Percentiles rank a stretch among this genome's conserved stretches.
Conservation (phyloP, 2,113 vertebrate genomes). For the Urocynchramus pylzowi region DNA sequence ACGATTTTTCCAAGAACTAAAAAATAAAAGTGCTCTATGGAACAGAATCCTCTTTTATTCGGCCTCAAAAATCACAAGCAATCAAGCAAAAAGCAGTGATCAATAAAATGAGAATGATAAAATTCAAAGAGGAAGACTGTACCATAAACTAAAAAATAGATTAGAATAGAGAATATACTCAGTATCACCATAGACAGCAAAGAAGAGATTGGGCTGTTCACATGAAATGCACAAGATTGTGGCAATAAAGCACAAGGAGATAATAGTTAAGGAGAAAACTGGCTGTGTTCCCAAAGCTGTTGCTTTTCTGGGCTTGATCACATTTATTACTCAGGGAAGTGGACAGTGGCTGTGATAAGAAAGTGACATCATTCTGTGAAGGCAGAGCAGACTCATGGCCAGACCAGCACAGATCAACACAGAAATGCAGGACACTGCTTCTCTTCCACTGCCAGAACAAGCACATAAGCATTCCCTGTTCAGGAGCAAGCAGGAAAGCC, state of each 20-base stretch:
- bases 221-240: not conserved
- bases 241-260: not conserved
- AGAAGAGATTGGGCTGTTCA: not conserved
- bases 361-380: fast-evolving
- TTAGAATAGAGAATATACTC: not conserved
- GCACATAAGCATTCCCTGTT: not conserved
- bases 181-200: not conserved
- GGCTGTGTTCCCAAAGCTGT: not conserved
- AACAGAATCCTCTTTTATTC: not conserved
- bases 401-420: not conserved
- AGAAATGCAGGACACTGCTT: not conserved
- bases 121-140: not conserved
- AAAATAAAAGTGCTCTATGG: not conserved
- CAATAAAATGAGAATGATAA: not conserved
- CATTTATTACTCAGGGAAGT: not conserved
- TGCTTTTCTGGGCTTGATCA: not conserved
- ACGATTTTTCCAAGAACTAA: not conserved
- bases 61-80: not conserved
- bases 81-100: not conserved
- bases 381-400: not conserved
- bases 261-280: not conserved
- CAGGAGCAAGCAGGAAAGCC: not conserved
- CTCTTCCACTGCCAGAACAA: not conserved
- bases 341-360: not conserved
- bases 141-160: not conserved